A percentile compares a stretch with the other conserved stretches of the same genome.
These are phyloP conservation scores for Anadara kagoshimensis DNA, from an alignment of 1,140 invertebrate genomes.

Conservation along the genomic window DNA sequence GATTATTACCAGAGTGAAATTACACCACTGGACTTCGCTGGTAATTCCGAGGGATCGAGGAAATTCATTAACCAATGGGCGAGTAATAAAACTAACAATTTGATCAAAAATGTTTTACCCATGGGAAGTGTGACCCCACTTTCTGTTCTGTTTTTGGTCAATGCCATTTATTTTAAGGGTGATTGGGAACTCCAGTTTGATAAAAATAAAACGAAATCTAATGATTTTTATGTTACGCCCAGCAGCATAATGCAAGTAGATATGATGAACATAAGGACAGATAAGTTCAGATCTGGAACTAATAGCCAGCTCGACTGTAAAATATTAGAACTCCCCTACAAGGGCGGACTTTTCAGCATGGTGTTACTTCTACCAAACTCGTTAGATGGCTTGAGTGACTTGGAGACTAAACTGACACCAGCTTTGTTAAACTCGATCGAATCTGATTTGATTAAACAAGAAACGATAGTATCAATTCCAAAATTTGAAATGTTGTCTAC, in stretches of 20 bases:
- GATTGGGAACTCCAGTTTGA: constrained; percentile 83
- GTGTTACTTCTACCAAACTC: constrained; percentile 83
- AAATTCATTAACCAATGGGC: constrained; percentile 82
- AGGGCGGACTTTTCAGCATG: constrained; percentile 78
- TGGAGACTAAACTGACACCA: constrained; percentile 76
- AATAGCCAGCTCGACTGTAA: constrained; percentile 76
- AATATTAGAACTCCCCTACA: constrained; percentile 84
- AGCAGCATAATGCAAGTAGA: constrained; percentile 23
- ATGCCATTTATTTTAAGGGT: constrained; percentile 85
- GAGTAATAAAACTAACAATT: constrained; percentile 77
- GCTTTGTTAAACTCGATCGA: constrained; percentile 69
- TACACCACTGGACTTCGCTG: constrained; percentile 8
- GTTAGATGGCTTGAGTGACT: constrained; percentile 63
- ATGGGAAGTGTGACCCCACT: constrained; percentile 68
- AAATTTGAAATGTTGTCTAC: constrained; percentile 80
- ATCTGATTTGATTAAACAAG: not conserved
- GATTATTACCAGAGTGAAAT: constrained; percentile 3
- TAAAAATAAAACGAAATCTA: constrained; percentile 74
- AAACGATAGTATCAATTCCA: constrained; percentile 75
- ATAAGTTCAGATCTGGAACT: not conserved
- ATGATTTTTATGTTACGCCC: constrained; percentile 27
- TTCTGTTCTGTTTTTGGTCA: constrained; percentile 82
- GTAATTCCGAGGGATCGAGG: not conserved
- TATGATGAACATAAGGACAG: constrained; percentile 36
- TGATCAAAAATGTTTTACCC: constrained; percentile 79